Evolutionary conservation across 2,113 vertebrate species (phyloP), one percentile per base, ranked within the genome.

Genomic region (Oncorhynchus nerka): DNA sequence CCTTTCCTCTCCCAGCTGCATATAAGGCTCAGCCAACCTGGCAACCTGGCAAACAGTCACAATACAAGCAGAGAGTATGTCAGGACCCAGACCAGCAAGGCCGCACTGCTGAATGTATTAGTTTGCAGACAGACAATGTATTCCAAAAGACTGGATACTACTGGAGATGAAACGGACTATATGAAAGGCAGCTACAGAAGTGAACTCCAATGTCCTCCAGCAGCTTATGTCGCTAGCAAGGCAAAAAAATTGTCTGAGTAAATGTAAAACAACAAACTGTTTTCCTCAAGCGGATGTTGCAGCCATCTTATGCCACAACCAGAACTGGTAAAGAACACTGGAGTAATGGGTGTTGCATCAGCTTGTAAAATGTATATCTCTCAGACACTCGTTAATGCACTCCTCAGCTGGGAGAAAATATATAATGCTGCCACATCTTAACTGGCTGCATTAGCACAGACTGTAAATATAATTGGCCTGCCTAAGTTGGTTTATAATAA

Each of bases 401-500:
- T 70, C 22, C 22, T 68, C 71, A 68, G 70, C 78, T 81, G 70
- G 15, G 75, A 88, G 78, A 80, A 68, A 28, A 81, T 83, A 81
- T 75, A 34, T 55, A 55, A 5, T 55, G 51, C 48, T 70, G 65
- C 64, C 49, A 34, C 45, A 73, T 83, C 71, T 65, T 85, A 68
- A 73, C 81, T 74, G 67, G 73, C 66, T 75, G 68, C 71, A 75
- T 88, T 84, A 81, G 71, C 55, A 74, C 59, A 62, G 59, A 81
- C 74, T 55, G 71, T 74, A 75, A 32, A 82, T 80, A 81, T 85
- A 91, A 91, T 86, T 83, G 79, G 82, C 76, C 84, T 73, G 70
- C 70, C 66, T 80, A 73, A 78, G 70, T 78, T 71, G 69, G 57
- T 85, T 88, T 77, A 82, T 78, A 80, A 79, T 82, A 88, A 87